These are phyloP conservation scores for Bombus soroeensis DNA, from an alignment of 1,140 invertebrate genomes.

Conservation along the genomic window DNA sequence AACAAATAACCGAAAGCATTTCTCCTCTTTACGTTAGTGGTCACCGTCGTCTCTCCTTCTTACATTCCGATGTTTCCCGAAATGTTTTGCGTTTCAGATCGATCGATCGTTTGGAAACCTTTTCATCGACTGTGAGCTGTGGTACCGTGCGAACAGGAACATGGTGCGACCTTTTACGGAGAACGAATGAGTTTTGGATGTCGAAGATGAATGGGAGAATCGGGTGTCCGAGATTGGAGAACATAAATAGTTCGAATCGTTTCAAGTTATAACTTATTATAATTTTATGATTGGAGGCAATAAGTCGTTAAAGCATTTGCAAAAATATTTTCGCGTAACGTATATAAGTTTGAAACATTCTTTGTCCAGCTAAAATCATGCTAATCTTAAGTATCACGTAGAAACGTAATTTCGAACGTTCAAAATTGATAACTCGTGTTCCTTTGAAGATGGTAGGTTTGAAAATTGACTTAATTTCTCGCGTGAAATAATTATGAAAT, in stretches of 20 bases:
- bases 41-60: background rate
- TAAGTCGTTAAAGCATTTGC: background rate
- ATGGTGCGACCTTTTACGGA: too few species aligned
- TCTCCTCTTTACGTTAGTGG: slow-evolving; percentile 25
- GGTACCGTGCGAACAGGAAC: background rate
- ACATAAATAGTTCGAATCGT: too few species aligned
- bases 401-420: background rate
- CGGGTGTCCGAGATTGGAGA: too few species aligned
- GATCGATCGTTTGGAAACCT: background rate
- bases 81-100: background rate
- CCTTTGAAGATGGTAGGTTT: too few species aligned
- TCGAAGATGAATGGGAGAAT: too few species aligned
- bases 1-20: slow-evolving; percentile 59
- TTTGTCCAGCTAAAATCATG: fast-evolving
- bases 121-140: background rate
- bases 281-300: too few species aligned
- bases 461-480: background rate
- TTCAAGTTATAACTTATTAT: too few species aligned
- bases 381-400: background rate
- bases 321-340: background rate
- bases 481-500: background rate
- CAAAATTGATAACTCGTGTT: background rate
- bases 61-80: background rate
- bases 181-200: fast-evolving
- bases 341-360: too few species aligned